These are phyloP conservation scores for Pseudococcus viburni DNA, from an alignment of 2,888 invertebrate genomes.

Conservation along the genomic window DNA sequence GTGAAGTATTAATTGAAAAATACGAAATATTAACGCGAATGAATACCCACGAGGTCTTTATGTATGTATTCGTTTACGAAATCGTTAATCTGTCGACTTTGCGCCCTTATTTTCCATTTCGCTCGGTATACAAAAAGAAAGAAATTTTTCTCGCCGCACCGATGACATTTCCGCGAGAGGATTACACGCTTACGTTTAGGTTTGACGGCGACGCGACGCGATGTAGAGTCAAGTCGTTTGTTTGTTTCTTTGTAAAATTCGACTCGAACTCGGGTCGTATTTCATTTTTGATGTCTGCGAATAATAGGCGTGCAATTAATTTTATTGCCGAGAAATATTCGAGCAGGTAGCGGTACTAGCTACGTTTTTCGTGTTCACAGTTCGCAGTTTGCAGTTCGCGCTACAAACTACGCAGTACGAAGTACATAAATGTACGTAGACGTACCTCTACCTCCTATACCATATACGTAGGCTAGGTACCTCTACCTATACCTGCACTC, in stretches of 20 bases:
- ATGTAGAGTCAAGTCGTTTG: not conserved
- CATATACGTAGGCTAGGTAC: no score
- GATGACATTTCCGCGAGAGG: not conserved
- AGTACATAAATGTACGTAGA: no score
- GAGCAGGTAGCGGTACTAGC: no score
- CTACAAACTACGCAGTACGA: no score
- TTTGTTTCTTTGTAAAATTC: not conserved
- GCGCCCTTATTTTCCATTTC: not conserved
- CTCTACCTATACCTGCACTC: not conserved
- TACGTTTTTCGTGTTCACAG: no score
- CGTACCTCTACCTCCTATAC: no score
- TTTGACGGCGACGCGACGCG: not conserved
- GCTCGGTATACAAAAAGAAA: not conserved
- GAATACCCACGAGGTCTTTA: constrained; percentile 1
- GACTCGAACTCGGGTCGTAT: not conserved
- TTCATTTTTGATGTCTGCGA: constrained; percentile 23
- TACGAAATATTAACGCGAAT: not conserved
- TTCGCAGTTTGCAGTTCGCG: no score
- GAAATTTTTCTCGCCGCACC: not conserved
- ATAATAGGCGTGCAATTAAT: constrained; percentile 15
- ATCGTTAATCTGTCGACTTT: not conserved
- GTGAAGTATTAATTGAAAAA: constrained; percentile 1
- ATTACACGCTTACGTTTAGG: not conserved
- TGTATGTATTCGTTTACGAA: not conserved
- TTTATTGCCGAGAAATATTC: constrained; percentile 4